phyloP scores from a whole-genome alignment of 2,888 invertebrate genomes.

The Eupeodes latifasciatus region DNA sequence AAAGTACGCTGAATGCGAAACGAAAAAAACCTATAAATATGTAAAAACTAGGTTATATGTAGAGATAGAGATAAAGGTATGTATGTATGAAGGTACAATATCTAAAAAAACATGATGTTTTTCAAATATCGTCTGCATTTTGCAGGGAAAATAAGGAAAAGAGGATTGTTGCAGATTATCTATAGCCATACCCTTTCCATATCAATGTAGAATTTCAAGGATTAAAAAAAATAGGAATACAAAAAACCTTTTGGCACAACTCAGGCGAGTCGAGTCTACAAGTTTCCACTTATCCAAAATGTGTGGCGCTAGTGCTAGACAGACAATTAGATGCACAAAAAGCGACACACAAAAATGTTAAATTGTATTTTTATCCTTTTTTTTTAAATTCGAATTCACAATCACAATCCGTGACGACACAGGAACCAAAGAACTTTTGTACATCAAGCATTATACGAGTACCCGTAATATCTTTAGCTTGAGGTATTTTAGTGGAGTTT shows the following conservation, averaged over 20 bases:
- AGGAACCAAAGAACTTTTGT: slow-evolving; percentile 30
- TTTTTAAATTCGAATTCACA: slow-evolving; percentile 34
- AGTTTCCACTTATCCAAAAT: slow-evolving; percentile 70
- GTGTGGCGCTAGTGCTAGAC: slow-evolving; percentile 68
- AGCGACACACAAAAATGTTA: slow-evolving; percentile 56
- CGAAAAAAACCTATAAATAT: background rate
- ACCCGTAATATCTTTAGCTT: slow-evolving; percentile 16
- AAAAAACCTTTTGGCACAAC: slow-evolving; percentile 53
- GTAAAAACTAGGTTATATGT: no score
- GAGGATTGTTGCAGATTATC: slow-evolving; percentile 42
- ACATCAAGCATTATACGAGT: background rate
- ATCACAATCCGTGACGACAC: slow-evolving; percentile 64
- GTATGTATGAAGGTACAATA: no score
- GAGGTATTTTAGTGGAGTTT: slow-evolving; percentile 12
- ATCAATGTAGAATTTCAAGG: background rate
- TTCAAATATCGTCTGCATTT: slow-evolving; percentile 9
- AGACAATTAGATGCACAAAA: slow-evolving; percentile 52
- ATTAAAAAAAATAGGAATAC: background rate
- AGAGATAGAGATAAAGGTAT: no score
- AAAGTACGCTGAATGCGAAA: background rate
- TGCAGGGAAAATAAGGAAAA: slow-evolving; percentile 19
- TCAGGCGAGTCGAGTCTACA: slow-evolving; percentile 54
- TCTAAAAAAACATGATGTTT: background rate
- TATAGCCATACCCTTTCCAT: background rate
- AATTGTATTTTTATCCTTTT: slow-evolving; percentile 38